These are phyloP conservation scores for Sclerurus mexicanus DNA, from an alignment of 2,113 vertebrate genomes.

Conservation along the genomic window DNA sequence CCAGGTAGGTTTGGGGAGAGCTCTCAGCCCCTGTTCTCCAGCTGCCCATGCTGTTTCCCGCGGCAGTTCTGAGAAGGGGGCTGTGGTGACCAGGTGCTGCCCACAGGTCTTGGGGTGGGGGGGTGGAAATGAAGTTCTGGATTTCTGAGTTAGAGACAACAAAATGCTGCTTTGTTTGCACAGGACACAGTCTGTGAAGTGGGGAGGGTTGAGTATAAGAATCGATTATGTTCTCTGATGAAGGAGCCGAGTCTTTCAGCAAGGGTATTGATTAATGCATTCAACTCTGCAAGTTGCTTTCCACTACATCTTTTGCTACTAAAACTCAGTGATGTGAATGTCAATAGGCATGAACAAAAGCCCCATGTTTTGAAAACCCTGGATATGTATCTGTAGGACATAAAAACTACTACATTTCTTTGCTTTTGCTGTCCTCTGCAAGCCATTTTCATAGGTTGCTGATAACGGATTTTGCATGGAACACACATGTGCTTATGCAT, in stretches of 20 bases:
- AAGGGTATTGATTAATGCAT: background rate
- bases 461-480: background rate
- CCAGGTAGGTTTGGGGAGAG: fast-evolving
- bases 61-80: background rate
- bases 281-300: background rate
- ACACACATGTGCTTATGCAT: background rate
- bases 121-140: background rate
- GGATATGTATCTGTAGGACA: background rate
- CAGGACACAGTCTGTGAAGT: fast-evolving
- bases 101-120: background rate
- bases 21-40: background rate
- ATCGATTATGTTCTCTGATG: background rate
- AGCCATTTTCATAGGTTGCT: background rate
- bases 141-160: background rate
- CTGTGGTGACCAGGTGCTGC: background rate
- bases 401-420: background rate
- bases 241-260: background rate
- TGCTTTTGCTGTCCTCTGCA: background rate
- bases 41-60: background rate
- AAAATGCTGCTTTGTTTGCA: background rate
- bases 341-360: background rate
- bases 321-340: background rate
- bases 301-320: background rate
- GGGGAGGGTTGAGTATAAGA: background rate
- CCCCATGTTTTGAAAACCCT: background rate